A percentile compares a stretch with the other conserved stretches of the same genome.
These are phyloP conservation scores for Muscicapa comitata DNA, from an alignment of 2,797 vertebrate species.

Conservation along the genomic window DNA sequence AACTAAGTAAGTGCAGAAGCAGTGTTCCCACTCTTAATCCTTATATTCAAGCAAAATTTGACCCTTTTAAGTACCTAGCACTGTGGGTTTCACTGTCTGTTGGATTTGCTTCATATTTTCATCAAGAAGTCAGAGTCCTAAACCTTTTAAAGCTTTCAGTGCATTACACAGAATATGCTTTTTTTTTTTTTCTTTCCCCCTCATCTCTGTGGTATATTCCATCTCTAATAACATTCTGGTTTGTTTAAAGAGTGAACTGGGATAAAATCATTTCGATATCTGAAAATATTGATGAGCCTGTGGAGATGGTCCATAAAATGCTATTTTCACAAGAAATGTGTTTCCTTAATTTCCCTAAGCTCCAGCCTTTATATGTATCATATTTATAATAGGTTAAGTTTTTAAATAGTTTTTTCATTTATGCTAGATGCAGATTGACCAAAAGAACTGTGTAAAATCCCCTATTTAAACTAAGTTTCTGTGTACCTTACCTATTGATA, in stretches of 20 bases:
- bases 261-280: neutral
- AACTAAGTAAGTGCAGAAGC: neutral
- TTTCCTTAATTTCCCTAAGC: constrained; percentile 11
- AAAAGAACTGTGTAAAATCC: neutral
- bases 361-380: neutral
- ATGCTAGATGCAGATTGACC: neutral
- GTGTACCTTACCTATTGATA: neutral
- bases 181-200: neutral
- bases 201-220: neutral
- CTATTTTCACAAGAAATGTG: neutral
- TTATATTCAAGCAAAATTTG: neutral
- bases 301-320: neutral
- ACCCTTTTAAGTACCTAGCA: neutral
- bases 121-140: neutral
- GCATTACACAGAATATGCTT: neutral
- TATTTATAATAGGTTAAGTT: neutral
- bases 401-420: neutral
- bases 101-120: neutral
- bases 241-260: constrained; percentile 16
- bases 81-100: neutral
- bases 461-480: neutral
- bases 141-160: neutral
- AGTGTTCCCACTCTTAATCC: neutral
- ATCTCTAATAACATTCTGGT: neutral
- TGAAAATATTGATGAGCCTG: neutral